Conservation (phyloP, 2,888 invertebrate species). For the Doris montereyensis region DNA sequence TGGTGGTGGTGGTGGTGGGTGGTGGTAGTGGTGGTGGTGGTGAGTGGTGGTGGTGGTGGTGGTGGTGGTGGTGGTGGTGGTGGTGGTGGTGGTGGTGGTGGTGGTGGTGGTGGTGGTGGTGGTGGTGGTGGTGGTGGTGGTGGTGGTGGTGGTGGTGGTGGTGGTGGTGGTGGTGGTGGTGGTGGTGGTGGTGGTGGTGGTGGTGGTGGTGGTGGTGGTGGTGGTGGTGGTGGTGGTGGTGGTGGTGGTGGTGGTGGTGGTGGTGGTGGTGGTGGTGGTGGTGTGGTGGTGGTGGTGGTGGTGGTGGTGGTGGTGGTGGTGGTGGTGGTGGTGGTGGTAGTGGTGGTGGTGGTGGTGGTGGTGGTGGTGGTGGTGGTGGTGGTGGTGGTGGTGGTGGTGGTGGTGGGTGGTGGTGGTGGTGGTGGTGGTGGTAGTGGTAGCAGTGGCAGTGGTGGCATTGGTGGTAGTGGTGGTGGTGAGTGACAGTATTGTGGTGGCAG, state of each 20-base stretch:
- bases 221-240: background rate
- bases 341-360: background rate
- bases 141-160: background rate
- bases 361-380: constrained; percentile 1
- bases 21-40: background rate
- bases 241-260: too few species aligned
- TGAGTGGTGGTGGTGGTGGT: background rate
- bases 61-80: background rate
- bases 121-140: background rate
- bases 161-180: background rate
- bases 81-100: background rate
- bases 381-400: background rate
- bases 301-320: constrained; percentile 16
- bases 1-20: background rate
- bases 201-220: too few species aligned
- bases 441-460: background rate
- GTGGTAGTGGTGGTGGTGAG: background rate
- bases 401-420: background rate
- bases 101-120: constrained; percentile 27
- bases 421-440: background rate
- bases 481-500: background rate
- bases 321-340: constrained; percentile 26
- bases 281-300: background rate
- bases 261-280: too few species aligned
- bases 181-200: background rate